Base-by-base conservation (phyloP, 2,797 vertebrate species). In the Tragelaphus oryx region DNA sequence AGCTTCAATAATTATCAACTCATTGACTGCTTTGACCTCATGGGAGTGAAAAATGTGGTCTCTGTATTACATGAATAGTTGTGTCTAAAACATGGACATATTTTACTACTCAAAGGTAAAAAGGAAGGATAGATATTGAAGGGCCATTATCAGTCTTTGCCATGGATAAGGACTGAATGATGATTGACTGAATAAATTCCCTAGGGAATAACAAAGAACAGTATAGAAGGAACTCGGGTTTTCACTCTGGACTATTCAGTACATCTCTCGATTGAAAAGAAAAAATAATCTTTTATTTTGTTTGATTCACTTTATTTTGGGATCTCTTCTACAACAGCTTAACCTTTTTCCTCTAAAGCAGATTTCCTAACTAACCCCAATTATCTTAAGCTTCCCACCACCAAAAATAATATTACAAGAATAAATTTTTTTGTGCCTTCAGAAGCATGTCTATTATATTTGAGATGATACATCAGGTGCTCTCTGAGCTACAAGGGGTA, bases 401-500 rank as follows among this genome's bases (percentile, higher is more conserved):
- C 16, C 60, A 65, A 65, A 33, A 18, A 33, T 33, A 65, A 65
- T n/a, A 65, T 65, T 33, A 2, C 4, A 65, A 33, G 59, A 30
- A 30, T 60, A 59, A 65, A 8, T 30, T 33, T 65, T 55, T 65
- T n/a, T 33, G 30, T 33, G 30, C 60, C 28, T 60, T 16, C 59
- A 60, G 28, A 60, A 60, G 59, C 28, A 60, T 30, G 59, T 60
- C 59, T 30, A 16, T 60, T 60, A 60, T 60, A 13, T 60, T 60
- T 60, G 59, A 16, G 98, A 99, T 99, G 98, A 16, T 99, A 99
- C 98, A 99, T 98, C 98, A 98, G 98, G 97, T 98, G 98, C 98
- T 99, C 98, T 98, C 98, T 98, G 99, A 99, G 98, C 98, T 99
- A 99, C 99, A 99, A 99, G 57, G 57, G 57, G 98, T 98, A 98